Evolutionary conservation across 2,797 vertebrate species (phyloP), one percentile per base, ranked within the genome.

Genomic region (Tarsius wallacei): DNA sequence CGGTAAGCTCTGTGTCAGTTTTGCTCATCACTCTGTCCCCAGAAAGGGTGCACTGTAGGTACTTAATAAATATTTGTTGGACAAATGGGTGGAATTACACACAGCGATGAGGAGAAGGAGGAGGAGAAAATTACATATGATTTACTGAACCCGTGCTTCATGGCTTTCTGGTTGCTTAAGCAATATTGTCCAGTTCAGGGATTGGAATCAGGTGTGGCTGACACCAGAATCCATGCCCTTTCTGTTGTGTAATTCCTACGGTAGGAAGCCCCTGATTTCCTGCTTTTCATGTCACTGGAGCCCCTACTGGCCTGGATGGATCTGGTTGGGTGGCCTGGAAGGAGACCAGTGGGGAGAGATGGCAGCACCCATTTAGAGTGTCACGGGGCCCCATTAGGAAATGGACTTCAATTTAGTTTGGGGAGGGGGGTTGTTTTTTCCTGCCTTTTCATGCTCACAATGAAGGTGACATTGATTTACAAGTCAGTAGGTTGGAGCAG

Each of bases 391-490:
- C 81, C 93, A 77, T 96, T 96, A 98, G 96, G 93, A 96, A 96
- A 94, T 87, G 82, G 97, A 91, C 85, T 97, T 55, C 93, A 96
- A 53, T 97, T 86, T 96, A 76, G 90, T 93, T 84, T 90, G 70
- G 73, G 70, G 47, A 83, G 63, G 5, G 47, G 63, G 47, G 7
- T 42, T 71, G 80, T 78, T 96, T 97, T 96, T 51, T 84, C 84
- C 91, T 96, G 73, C 71, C 87, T 94, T 96, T 97, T 97, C 86
- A 73, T 87, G 90, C 90, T 94, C 81, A 91, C 93, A 57, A 92
- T 97, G 97, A 97, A 98, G 91, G 90, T 97, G 95, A 97, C 91
- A 42, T 93, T 96, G 97, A 97, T 97, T 97, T 97, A 97, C 96
- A 96, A 97, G 91, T 96, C 93, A 97, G 66, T 90, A 63, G 14